Conservation (phyloP, 2,113 vertebrate genomes). For the Strix aluco region DNA sequence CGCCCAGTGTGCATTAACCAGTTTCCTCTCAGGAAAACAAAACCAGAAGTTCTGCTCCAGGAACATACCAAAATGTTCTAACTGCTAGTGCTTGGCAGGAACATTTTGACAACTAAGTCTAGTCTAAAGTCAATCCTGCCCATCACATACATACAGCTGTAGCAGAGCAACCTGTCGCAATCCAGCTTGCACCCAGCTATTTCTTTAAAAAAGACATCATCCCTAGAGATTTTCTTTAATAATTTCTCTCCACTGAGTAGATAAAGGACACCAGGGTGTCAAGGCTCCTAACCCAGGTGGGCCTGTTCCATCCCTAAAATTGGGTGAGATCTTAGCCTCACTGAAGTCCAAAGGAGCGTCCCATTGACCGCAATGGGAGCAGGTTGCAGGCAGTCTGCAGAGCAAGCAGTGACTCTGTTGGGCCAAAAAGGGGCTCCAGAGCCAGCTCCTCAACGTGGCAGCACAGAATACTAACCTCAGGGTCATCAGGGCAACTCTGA, state of each 20-base stretch:
- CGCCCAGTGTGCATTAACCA: not conserved
- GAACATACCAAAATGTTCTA: not conserved
- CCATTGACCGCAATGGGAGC: rapidly evolving
- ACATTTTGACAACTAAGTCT: not conserved
- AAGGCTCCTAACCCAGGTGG: not conserved
- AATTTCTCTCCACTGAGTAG: not conserved
- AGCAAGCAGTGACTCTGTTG: not conserved
- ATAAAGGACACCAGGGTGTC: not conserved
- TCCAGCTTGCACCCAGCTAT: not conserved
- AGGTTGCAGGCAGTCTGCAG: not conserved
- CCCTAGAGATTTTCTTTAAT: not conserved
- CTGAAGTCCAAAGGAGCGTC: not conserved
- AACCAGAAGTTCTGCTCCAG: not conserved
- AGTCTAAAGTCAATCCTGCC: not conserved
- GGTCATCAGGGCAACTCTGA: slow-evolving; percentile 5
- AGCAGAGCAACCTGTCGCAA: not conserved
- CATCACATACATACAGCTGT: not conserved
- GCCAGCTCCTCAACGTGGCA: not conserved
- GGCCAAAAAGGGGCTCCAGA: not conserved
- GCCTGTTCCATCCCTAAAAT: not conserved
- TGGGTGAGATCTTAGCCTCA: not conserved
- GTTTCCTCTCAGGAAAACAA: not conserved
- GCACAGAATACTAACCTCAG: not conserved
- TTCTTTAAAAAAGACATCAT: not conserved
- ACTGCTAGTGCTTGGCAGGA: not conserved